Evolutionary conservation across 1,140 invertebrate genomes (phyloP).

Genomic region (Drosophila baimaii): DNA sequence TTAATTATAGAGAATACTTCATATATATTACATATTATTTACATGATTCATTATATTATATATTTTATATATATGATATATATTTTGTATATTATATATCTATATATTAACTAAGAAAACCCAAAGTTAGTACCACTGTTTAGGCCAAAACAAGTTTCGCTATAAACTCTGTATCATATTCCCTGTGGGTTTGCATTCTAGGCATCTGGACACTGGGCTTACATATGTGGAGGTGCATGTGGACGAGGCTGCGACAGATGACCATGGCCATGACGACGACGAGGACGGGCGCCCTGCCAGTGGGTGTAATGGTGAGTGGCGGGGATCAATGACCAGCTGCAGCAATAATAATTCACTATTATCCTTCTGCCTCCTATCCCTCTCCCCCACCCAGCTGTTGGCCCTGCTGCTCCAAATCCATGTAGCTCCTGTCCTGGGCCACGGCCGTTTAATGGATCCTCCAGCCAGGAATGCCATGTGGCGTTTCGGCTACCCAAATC

Average conservation of each 20-base stretch:
- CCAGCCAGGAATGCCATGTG: slow-evolving; percentile 96
- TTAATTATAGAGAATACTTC: too few relatives aligned
- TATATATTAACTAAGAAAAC: too few relatives aligned
- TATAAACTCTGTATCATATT: slow-evolving; percentile 30
- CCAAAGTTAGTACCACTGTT: slow-evolving; percentile 3
- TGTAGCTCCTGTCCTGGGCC: slow-evolving; percentile 86
- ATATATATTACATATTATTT: too few relatives aligned
- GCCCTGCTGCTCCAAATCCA: slow-evolving; percentile 1
- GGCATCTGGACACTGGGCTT: slow-evolving; percentile 22
- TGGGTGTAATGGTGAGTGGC: slow-evolving; percentile 56
- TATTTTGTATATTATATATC: too few relatives aligned
- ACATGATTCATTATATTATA: too few relatives aligned
- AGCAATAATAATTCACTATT: neutral
- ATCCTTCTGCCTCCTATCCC: too few relatives aligned
- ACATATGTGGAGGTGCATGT: slow-evolving; percentile 16
- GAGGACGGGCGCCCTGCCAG: slow-evolving; percentile 30
- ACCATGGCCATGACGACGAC: slow-evolving; percentile 14
- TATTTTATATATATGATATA: too few relatives aligned
- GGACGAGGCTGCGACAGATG: slow-evolving; percentile 24
- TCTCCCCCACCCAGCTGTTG: neutral
- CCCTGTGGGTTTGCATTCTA: slow-evolving; percentile 31
- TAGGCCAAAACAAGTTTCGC: slow-evolving; percentile 45
- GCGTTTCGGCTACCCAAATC: slow-evolving; percentile 96
- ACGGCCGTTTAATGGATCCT: slow-evolving; percentile 94
- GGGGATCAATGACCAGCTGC: neutral